phyloP scores from a whole-genome alignment of 64 coral and sea anemone species.

The Orbicella faveolata region DNA sequence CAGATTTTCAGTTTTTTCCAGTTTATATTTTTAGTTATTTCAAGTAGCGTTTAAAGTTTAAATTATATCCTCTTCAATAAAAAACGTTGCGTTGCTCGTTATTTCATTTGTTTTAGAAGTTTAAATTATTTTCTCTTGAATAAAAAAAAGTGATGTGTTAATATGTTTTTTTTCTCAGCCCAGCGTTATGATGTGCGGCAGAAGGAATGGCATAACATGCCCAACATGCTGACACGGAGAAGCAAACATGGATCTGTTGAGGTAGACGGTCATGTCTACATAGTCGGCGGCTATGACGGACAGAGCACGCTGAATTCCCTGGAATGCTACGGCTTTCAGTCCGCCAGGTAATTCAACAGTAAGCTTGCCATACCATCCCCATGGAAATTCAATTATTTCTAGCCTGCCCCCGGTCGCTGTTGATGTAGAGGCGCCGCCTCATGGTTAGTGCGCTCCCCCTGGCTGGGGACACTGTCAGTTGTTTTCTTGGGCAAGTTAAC shows the following conservation, averaged over 20 bases:
- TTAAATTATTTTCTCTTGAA: not conserved
- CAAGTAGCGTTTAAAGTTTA: not conserved
- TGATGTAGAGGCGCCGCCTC: too few relatives aligned
- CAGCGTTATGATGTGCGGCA: slow-evolving; percentile 90
- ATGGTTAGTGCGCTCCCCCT: too few relatives aligned
- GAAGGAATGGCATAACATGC: slow-evolving; percentile 83
- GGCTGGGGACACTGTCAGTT: too few relatives aligned
- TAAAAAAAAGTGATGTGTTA: not conserved
- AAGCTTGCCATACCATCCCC: not conserved
- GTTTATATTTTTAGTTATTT: too few relatives aligned
- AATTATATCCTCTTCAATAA: not conserved
- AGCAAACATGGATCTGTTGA: slow-evolving; percentile 96
- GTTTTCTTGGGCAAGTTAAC: too few relatives aligned
- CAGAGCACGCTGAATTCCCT: slow-evolving; percentile 80
- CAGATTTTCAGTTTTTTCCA: too few relatives aligned
- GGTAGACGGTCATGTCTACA: slow-evolving; percentile 89
- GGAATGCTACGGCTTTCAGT: slow-evolving; percentile 65
- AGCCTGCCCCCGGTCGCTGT: too few relatives aligned
- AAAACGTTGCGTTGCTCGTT: not conserved
- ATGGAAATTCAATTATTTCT: too few relatives aligned
- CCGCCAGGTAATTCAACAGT: slow-evolving; percentile 66
- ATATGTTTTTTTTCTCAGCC: slow-evolving; percentile 11
- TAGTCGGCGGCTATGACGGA: slow-evolving; percentile 89
- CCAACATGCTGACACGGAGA: slow-evolving; percentile 75
- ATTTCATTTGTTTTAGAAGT: not conserved